Evolutionary conservation across 2,888 invertebrate genomes (phyloP).

Genomic region (Caenorhabditis angaria): DNA sequence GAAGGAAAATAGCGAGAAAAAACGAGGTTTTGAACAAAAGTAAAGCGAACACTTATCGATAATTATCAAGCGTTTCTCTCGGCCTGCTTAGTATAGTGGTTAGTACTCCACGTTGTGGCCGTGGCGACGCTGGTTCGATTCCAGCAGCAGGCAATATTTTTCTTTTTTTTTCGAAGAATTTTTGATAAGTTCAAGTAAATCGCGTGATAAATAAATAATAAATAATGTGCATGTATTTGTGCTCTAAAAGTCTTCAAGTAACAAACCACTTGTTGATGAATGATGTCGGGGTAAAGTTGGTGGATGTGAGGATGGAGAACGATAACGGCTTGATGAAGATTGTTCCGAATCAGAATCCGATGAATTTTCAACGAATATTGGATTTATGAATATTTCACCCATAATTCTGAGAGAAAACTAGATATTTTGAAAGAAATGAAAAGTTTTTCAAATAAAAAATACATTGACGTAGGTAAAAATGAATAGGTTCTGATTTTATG

Average conservation of each 20-base stretch:
- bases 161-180: not conserved
- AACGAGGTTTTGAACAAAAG: not conserved
- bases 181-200: not conserved
- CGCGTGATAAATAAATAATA: not conserved
- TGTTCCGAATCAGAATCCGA: slow-evolving; percentile 54
- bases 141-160: slow-evolving; percentile 47
- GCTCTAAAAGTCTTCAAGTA: not conserved
- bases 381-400: slow-evolving; percentile 55
- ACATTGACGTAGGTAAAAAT: not conserved
- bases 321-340: slow-evolving; percentile 45
- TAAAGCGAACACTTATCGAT: not conserved
- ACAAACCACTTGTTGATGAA: slow-evolving; percentile 35
- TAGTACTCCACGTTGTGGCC: slow-evolving; percentile 70
- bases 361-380: slow-evolving; percentile 42
- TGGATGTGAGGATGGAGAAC: slow-evolving; percentile 28
- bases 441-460: not conserved
- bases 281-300: slow-evolving; percentile 36
- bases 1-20: not conserved
- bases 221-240: not conserved
- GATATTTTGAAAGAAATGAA: not conserved
- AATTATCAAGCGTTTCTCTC: slow-evolving; percentile 20
- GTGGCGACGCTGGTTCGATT: slow-evolving; percentile 68
- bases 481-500: not conserved
- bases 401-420: slow-evolving; percentile 13
- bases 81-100: slow-evolving; percentile 66